phyloP scores from a whole-genome alignment of 2,797 vertebrate species.

The Mycteria americana region DNA sequence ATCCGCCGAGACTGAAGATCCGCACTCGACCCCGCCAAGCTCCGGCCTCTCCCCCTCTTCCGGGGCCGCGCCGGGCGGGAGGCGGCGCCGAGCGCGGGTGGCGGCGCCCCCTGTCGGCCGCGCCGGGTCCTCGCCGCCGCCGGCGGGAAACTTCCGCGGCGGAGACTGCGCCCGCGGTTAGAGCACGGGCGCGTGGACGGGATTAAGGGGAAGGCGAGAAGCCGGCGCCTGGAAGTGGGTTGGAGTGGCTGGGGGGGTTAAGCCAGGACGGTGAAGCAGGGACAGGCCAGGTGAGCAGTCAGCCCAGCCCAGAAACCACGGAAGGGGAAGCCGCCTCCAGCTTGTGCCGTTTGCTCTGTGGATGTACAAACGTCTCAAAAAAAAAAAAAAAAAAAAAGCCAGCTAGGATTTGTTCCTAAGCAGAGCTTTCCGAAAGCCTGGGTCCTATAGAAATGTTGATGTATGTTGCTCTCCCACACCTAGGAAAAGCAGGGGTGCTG shows the following conservation, averaged over 20 bases:
- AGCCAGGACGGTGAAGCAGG: neutral
- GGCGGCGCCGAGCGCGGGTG: constrained; percentile 49
- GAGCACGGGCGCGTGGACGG: neutral
- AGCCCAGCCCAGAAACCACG: neutral
- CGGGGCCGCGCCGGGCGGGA: constrained; percentile 65
- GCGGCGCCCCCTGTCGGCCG: constrained; percentile 78
- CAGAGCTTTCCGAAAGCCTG: neutral
- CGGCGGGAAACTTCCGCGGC: neutral
- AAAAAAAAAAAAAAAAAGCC: neutral
- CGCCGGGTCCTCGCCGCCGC: constrained; percentile 41
- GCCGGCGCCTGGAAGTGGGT: neutral
- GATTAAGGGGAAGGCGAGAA: neutral
- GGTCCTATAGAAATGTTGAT: neutral
- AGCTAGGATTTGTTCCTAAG: neutral
- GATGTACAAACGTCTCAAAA: neutral
- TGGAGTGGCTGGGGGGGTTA: neutral
- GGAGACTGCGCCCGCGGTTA: neutral
- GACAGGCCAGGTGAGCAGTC: neutral
- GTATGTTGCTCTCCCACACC: neutral
- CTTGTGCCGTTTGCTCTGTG: neutral
- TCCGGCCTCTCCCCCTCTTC: constrained; percentile 53
- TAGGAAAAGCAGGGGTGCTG: neutral
- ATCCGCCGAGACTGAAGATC: constrained; percentile 74
- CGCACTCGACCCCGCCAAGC: constrained; percentile 71
- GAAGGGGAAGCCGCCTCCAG: neutral